Percentiles rank a stretch among this genome's conserved stretches.
Evolutionary conservation across 2,797 vertebrate species (phyloP).

Genomic region (Okamejei kenojei): DNA sequence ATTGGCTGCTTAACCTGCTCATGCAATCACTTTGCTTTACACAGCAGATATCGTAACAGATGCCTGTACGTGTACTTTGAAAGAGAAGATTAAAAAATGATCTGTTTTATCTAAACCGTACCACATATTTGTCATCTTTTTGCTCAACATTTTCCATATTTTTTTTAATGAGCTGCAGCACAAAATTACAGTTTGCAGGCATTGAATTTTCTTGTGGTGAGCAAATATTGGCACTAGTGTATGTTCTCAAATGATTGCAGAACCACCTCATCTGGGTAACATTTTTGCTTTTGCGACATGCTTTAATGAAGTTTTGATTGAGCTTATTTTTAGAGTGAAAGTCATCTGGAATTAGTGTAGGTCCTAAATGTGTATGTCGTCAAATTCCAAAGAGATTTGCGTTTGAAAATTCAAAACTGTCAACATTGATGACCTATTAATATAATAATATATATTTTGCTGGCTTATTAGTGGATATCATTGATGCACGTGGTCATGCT

Average conservation of each 20-base stretch:
- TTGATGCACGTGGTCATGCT: not conserved
- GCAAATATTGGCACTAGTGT: not conserved
- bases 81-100: too few species aligned
- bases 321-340: not conserved
- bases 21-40: too few species aligned
- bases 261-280: too few species aligned
- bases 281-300: not conserved
- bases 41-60: too few species aligned
- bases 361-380: not conserved
- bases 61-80: too few species aligned
- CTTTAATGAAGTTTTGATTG: not conserved
- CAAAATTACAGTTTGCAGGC: not conserved
- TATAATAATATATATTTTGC: not conserved
- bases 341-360: not conserved
- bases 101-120: not conserved
- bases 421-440: not conserved
- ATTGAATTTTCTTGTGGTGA: not conserved
- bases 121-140: not conserved
- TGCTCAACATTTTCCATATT: not conserved
- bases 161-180: not conserved
- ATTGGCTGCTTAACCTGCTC: too few species aligned
- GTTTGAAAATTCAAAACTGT: not conserved
- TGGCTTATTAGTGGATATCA: not conserved
- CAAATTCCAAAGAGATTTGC: not conserved
- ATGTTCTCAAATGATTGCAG: not conserved